Conservation (phyloP, 2,888 invertebrate genomes). For the Allacma fusca region DNA sequence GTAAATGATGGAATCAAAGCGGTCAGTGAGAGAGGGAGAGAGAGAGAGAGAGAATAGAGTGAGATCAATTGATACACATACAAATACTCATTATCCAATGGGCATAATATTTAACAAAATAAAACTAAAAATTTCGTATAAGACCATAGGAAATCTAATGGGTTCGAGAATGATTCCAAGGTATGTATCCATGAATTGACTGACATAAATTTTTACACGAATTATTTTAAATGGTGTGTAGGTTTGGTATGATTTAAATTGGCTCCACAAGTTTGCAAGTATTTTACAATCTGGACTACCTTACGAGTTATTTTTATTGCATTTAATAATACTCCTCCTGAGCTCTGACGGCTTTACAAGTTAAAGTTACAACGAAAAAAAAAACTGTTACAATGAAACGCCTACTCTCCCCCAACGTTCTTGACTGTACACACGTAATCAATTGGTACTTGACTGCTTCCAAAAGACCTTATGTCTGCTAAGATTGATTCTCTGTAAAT, state of each 20-base stretch:
- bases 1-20: too few relatives aligned
- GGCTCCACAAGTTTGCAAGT: background rate
- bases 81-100: too few relatives aligned
- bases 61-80: too few relatives aligned
- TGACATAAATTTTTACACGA: background rate
- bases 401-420: slow-evolving; percentile 6
- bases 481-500: slow-evolving; percentile 10
- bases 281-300: background rate
- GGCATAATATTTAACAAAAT: too few relatives aligned
- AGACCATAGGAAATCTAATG: too few relatives aligned
- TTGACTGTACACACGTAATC: background rate
- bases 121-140: too few relatives aligned
- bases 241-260: background rate
- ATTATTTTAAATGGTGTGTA: background rate
- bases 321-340: slow-evolving; percentile 9
- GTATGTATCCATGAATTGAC: background rate
- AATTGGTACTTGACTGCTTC: background rate
- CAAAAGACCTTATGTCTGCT: slow-evolving; percentile 8
- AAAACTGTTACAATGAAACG: slow-evolving; percentile 21
- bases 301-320: slow-evolving; percentile 11
- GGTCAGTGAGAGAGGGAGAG: too few relatives aligned
- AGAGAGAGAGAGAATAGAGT: too few relatives aligned
- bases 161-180: too few relatives aligned
- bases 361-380: background rate
- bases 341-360: background rate